Percentiles rank a stretch among this genome's conserved stretches.
Conservation (phyloP, 2,797 vertebrate genomes). For the Champsocephalus esox region DNA sequence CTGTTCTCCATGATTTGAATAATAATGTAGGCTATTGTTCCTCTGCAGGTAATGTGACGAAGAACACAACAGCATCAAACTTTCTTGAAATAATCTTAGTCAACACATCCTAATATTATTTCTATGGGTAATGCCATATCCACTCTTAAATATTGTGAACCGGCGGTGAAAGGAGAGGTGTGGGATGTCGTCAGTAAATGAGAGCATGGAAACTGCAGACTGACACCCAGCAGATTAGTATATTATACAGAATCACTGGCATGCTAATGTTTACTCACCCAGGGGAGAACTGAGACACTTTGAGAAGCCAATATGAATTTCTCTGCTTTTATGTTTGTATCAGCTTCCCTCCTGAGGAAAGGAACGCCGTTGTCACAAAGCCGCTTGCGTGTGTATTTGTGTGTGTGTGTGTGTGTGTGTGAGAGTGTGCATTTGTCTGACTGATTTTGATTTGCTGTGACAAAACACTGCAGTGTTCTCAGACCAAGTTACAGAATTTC, state of each 20-base stretch:
- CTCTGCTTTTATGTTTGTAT: conserved; percentile 71
- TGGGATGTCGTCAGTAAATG: conserved; percentile 12
- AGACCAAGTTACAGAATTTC: conserved; percentile 45
- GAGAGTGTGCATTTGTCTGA: conserved; percentile 11
- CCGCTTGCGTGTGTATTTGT: not conserved
- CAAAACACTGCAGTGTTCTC: conserved; percentile 49
- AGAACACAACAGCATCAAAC: not conserved
- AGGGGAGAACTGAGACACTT: conserved; percentile 57
- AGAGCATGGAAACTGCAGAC: conserved; percentile 17
- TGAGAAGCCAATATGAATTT: conserved; percentile 66
- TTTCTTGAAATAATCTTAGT: not conserved
- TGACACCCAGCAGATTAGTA: conserved; percentile 62
- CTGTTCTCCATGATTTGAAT: too few relatives aligned
- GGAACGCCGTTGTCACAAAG: conserved; percentile 23
- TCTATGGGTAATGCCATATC: not conserved
- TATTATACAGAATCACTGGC: conserved; percentile 59
- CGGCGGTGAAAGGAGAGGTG: conserved; percentile 15
- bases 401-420: not conserved
- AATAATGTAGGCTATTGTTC: too few relatives aligned
- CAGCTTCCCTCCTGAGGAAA: conserved; percentile 57
- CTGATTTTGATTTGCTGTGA: conserved; percentile 39
- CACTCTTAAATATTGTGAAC: not conserved
- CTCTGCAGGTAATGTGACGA: not conserved
- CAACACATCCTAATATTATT: not conserved
- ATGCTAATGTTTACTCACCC: conserved; percentile 67